phyloP scores from a whole-genome alignment of 1,140 invertebrate species.

The Zaprionus taronus region DNA sequence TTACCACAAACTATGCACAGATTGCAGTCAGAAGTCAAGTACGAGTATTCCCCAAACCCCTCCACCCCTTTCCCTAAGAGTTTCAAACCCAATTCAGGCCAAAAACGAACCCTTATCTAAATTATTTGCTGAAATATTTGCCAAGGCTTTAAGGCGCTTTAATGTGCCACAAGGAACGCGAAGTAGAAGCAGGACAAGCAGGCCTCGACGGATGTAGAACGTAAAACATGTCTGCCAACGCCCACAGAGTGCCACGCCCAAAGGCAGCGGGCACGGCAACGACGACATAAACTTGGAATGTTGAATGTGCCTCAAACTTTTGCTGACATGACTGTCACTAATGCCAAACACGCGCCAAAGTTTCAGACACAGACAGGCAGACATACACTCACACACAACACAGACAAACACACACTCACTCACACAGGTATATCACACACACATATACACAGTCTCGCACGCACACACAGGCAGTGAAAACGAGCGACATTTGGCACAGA shows the following conservation, averaged over 20 bases:
- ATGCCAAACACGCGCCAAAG: conserved; percentile 82
- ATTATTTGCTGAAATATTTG: conserved; percentile 46
- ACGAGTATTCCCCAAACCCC: neutral
- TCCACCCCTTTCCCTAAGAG: no score
- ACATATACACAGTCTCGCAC: conserved; percentile 14
- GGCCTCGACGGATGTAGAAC: conserved; percentile 37
- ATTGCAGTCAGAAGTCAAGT: conserved; percentile 4
- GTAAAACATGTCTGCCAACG: conserved; percentile 57
- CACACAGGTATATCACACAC: conserved; percentile 12
- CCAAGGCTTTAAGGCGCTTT: conserved; percentile 53
- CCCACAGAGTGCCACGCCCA: conserved; percentile 45
- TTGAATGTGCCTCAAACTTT: conserved; percentile 82
- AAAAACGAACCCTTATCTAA: conserved; percentile 42
- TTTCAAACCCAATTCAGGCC: neutral
- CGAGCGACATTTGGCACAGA: conserved; percentile 77
- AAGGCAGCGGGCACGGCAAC: conserved; percentile 18
- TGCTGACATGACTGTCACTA: conserved; percentile 83
- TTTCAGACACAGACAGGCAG: conserved; percentile 67
- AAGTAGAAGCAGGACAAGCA: conserved; percentile 2
- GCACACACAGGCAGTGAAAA: conserved; percentile 23
- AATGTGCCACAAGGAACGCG: conserved; percentile 21
- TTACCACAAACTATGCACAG: conserved; percentile 20
- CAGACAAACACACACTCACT: conserved; percentile 7
- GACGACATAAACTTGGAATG: conserved; percentile 80
- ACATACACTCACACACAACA: conserved; percentile 17